These are phyloP conservation scores for Symphodus melops DNA, from an alignment of 2,113 vertebrate species.

Conservation along the genomic window DNA sequence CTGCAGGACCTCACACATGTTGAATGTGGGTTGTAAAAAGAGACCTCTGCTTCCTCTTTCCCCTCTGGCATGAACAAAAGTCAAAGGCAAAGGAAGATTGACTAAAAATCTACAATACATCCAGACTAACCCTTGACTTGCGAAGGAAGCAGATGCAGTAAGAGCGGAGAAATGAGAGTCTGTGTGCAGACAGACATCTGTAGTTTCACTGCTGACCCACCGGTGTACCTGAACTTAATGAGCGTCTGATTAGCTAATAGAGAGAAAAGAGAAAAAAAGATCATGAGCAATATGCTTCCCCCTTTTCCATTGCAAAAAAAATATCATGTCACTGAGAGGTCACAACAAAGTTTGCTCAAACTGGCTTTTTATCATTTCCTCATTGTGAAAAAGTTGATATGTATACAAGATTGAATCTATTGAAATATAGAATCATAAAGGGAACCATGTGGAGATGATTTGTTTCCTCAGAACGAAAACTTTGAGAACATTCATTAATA, in stretches of 20 bases:
- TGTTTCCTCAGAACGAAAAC: slow-evolving; percentile 47
- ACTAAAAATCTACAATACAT: slow-evolving; percentile 34
- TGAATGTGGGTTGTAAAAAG: slow-evolving; percentile 13
- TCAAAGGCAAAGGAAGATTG: slow-evolving; percentile 13
- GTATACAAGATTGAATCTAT: slow-evolving; percentile 23
- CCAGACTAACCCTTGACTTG: slow-evolving; percentile 7
- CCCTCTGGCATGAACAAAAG: slow-evolving; percentile 2
- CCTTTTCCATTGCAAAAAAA: slow-evolving; percentile 35
- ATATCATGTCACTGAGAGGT: background rate
- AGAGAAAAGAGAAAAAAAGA: slow-evolving; percentile 50
- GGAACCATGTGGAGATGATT: slow-evolving; percentile 37
- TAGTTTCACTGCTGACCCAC: slow-evolving; percentile 46
- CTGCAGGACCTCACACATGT: slow-evolving; percentile 36
- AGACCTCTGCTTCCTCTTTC: background rate
- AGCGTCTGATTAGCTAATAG: slow-evolving; percentile 57
- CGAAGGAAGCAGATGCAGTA: slow-evolving; percentile 7
- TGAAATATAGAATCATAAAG: slow-evolving; percentile 4
- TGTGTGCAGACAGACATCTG: slow-evolving; percentile 35
- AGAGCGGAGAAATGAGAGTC: slow-evolving; percentile 3
- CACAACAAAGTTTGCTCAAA: slow-evolving; percentile 4
- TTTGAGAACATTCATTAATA: slow-evolving; percentile 30
- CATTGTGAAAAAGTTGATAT: background rate
- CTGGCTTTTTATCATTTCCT: slow-evolving; percentile 5
- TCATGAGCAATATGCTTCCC: slow-evolving; percentile 36
- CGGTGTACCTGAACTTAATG: slow-evolving; percentile 47